Percentiles rank a stretch among this genome's conserved stretches.
phyloP scores from a whole-genome alignment of 2,113 vertebrate species.

The Hydropotes inermis region DNA sequence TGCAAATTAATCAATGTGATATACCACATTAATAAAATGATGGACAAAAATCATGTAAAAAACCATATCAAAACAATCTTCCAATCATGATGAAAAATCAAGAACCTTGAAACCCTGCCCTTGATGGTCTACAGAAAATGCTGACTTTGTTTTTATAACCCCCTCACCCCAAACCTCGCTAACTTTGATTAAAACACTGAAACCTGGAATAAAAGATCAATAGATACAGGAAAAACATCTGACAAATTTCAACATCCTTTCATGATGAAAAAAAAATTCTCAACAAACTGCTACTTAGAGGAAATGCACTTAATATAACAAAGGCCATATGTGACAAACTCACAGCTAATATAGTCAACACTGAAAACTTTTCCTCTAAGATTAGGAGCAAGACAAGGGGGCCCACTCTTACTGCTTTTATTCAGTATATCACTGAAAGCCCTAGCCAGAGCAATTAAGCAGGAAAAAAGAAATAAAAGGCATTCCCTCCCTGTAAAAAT shows the following conservation, averaged over 20 bases:
- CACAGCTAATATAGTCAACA: not conserved
- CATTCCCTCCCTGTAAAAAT: not conserved
- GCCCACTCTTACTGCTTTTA: not conserved
- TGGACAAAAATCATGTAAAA: not conserved
- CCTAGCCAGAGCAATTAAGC: not conserved
- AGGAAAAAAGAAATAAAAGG: not conserved
- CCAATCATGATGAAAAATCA: not conserved
- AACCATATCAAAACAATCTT: not conserved
- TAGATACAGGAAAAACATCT: not conserved
- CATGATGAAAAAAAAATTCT: not conserved
- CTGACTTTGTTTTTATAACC: not conserved
- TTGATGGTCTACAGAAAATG: not conserved
- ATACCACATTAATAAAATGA: not conserved
- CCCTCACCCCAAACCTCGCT: not conserved
- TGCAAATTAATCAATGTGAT: not conserved
- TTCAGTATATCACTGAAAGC: not conserved
- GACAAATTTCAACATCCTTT: not conserved
- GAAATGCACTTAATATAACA: not conserved
- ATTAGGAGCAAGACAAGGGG: not conserved
- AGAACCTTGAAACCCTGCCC: not conserved
- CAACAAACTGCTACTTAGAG: not conserved
- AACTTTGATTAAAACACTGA: not conserved
- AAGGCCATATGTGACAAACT: not conserved
- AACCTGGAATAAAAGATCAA: not conserved
- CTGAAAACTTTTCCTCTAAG: not conserved